Conservation (phyloP, 1,140 invertebrate genomes). For the Ditylenchus dipsaci region DNA sequence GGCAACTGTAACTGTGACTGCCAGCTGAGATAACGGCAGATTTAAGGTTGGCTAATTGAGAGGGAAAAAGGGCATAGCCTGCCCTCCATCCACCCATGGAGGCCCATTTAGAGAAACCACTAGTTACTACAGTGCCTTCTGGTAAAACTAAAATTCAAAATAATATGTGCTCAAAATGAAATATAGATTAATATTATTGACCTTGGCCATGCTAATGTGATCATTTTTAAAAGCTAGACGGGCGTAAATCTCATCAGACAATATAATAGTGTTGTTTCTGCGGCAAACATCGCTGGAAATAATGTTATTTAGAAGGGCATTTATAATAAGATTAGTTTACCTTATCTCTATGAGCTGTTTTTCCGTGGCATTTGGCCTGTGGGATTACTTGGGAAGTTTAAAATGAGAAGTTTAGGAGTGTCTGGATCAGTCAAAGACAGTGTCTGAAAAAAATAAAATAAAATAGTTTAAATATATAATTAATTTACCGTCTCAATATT, state of each 20-base stretch:
- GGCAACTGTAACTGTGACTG: constrained; percentile 55
- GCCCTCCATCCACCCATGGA: constrained; percentile 59
- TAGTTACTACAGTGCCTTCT: constrained; percentile 59
- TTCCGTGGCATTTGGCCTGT: constrained; percentile 53
- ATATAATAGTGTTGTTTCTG: constrained; percentile 55
- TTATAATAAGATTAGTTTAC: not conserved
- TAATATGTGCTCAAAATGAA: not conserved
- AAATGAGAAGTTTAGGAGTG: constrained; percentile 53
- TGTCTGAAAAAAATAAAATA: constrained; percentile 1
- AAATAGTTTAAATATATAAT: not conserved
- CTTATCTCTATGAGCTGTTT: constrained; percentile 44
- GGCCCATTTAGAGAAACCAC: constrained; percentile 59
- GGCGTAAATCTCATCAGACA: constrained; percentile 60
- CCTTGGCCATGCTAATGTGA: constrained; percentile 54
- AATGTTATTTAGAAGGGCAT: not conserved
- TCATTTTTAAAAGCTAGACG: constrained; percentile 44
- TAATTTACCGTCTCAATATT: constrained; percentile 46
- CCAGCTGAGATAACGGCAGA: constrained; percentile 53
- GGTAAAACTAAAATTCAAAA: constrained; percentile 54
- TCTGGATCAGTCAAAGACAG: constrained; percentile 23
- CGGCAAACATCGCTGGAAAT: constrained; percentile 38
- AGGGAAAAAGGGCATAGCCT: constrained; percentile 58
- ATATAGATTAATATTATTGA: constrained; percentile 29
- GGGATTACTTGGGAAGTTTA: constrained; percentile 59
- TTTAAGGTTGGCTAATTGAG: constrained; percentile 42